These are phyloP conservation scores for Mya arenaria DNA, from an alignment of 1,140 invertebrate genomes.

Conservation along the genomic window DNA sequence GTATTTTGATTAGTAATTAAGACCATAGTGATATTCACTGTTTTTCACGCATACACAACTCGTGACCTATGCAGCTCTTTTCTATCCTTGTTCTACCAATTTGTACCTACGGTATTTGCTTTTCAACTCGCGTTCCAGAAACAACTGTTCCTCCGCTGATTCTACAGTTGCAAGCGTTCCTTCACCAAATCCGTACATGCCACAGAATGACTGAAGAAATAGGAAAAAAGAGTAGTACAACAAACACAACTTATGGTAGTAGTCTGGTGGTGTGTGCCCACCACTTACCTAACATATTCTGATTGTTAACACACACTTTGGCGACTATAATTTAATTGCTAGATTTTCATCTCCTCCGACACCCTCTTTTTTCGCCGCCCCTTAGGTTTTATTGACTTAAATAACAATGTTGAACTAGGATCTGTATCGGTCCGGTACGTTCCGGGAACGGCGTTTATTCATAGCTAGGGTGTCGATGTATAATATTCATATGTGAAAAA, in stretches of 20 bases:
- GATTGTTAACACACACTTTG: not conserved
- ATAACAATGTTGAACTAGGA: no score
- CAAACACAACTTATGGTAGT: not conserved
- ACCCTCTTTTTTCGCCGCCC: not conserved
- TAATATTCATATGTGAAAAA: no score
- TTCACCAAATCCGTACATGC: conserved; percentile 6
- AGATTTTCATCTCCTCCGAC: not conserved
- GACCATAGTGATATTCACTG: no score
- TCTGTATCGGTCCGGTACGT: no score
- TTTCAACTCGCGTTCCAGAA: conserved; percentile 14
- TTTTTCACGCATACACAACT: no score
- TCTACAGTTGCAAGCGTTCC: conserved; percentile 26
- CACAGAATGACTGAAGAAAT: conserved; percentile 9
- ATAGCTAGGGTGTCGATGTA: no score
- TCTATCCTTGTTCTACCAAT: no score
- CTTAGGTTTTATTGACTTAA: not conserved
- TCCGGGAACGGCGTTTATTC: no score
- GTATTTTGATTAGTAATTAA: no score
- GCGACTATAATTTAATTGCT: not conserved
- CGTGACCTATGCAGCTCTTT: no score
- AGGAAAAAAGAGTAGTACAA: not conserved
- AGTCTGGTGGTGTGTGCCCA: no score
- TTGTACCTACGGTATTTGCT: not conserved
- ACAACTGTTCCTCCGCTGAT: not conserved
- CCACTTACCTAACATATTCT: not conserved